Evolutionary conservation across 1,140 invertebrate species (phyloP).

Genomic region (Drosophila varians): DNA sequence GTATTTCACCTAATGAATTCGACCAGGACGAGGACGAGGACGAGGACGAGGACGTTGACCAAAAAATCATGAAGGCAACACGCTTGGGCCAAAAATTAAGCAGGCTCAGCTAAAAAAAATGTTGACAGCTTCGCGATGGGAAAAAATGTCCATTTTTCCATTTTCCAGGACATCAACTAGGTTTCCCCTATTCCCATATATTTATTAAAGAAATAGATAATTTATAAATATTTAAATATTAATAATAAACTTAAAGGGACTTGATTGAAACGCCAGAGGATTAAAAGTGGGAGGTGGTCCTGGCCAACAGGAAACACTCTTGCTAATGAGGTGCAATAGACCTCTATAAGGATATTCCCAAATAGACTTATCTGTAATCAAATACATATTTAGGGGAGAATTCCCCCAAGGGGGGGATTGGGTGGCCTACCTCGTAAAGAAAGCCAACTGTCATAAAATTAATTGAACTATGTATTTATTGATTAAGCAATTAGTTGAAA

Average conservation of each 20-base stretch:
- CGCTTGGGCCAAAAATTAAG: conserved; percentile 42
- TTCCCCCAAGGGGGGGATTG: not conserved
- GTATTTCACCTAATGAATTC: conserved; percentile 18
- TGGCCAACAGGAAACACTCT: not conserved
- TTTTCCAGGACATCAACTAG: not conserved
- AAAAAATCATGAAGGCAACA: conserved; percentile 42
- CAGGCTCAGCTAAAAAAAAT: conserved; percentile 30
- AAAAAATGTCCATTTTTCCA: conserved; percentile 1
- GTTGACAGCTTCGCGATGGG: conserved; percentile 30
- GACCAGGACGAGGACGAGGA: not conserved
- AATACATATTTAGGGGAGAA: not conserved
- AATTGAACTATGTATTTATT: conserved; percentile 67
- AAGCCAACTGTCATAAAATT: conserved; percentile 24
- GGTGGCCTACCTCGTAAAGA: not conserved
- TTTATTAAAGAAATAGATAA: too few species aligned
- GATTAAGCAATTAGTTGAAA: conserved; percentile 74
- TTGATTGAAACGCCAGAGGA: not conserved
- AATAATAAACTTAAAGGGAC: not conserved
- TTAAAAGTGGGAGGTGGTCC: too few species aligned
- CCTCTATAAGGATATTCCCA: not conserved
- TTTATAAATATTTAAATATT: not conserved
- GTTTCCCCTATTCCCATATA: too few species aligned
- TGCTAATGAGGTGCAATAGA: not conserved
- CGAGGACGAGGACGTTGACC: conserved; percentile 17
- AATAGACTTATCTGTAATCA: not conserved